These are phyloP conservation scores for Atta cephalotes DNA, from an alignment of 1,140 invertebrate genomes.

Conservation along the genomic window DNA sequence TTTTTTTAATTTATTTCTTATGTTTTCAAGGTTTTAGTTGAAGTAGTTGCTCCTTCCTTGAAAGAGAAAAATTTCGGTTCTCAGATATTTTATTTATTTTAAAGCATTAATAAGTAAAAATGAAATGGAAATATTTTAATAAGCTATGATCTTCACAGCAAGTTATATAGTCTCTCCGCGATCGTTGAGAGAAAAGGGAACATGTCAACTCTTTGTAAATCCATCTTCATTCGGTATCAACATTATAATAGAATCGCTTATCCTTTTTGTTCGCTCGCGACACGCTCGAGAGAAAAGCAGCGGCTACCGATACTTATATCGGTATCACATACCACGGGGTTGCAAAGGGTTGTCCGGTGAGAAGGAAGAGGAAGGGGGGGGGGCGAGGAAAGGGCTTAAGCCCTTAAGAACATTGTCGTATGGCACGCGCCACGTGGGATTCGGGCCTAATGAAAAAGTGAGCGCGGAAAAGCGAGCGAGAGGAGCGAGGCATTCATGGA, in stretches of 20 bases:
- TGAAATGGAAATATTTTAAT: slow-evolving; percentile 5
- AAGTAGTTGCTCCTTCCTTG: not conserved
- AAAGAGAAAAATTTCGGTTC: not conserved
- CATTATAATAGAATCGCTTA: not conserved
- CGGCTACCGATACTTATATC: not conserved
- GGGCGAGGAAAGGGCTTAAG: slow-evolving; percentile 41
- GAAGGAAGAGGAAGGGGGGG: not conserved
- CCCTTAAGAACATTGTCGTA: slow-evolving; percentile 66
- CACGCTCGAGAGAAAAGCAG: not conserved
- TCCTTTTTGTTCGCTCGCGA: not conserved
- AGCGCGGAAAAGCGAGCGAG: slow-evolving; percentile 58
- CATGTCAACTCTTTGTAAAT: slow-evolving; percentile 20
- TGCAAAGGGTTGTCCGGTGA: slow-evolving; percentile 26
- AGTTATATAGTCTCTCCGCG: no score
- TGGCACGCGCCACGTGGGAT: slow-evolving; percentile 79
- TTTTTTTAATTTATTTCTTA: not conserved
- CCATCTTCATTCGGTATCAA: not conserved
- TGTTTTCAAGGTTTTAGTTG: not conserved
- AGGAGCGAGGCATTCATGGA: slow-evolving; percentile 64
- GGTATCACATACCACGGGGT: slow-evolving; percentile 27
- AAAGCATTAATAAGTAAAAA: not conserved
- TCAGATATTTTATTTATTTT: not conserved
- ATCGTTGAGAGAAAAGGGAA: not conserved
- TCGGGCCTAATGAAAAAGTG: slow-evolving; percentile 82
- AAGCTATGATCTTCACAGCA: not conserved